These are phyloP conservation scores for Volucella bombylans DNA, from an alignment of 2,888 invertebrate genomes.

Conservation along the genomic window DNA sequence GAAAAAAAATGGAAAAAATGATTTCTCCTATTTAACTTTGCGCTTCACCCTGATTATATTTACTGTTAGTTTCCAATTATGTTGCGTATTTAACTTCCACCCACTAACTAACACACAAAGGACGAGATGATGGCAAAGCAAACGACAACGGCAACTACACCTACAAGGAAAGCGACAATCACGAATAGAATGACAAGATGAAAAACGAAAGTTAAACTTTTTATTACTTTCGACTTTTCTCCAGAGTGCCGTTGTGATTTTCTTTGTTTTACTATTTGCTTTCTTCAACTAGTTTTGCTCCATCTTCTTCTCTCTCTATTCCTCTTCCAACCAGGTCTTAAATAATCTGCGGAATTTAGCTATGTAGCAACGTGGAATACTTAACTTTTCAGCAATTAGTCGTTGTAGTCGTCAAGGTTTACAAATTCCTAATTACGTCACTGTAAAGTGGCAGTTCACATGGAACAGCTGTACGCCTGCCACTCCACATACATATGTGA, in stretches of 20 bases:
- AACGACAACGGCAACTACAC: too few relatives aligned
- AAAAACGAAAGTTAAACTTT: constrained; percentile 23
- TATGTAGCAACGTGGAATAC: constrained; percentile 29
- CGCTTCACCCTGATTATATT: constrained; percentile 49
- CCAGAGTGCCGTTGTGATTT: constrained; percentile 7
- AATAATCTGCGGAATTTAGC: constrained; percentile 25
- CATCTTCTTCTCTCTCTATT: background rate
- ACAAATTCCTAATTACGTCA: constrained; percentile 38
- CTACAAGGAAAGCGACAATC: too few relatives aligned
- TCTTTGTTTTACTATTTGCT: constrained; percentile 18
- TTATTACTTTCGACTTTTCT: constrained; percentile 7
- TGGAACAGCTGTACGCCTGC: background rate
- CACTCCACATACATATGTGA: background rate
- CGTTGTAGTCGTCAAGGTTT: constrained; percentile 37
- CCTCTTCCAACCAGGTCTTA: background rate
- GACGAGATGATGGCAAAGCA: background rate
- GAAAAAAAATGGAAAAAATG: background rate
- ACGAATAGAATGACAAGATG: background rate
- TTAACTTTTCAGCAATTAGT: constrained; percentile 57
- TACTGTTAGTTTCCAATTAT: constrained; percentile 60
- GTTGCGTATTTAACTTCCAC: constrained; percentile 55
- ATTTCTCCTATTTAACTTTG: constrained; percentile 42
- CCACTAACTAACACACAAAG: constrained; percentile 27
- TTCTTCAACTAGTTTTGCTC: background rate
- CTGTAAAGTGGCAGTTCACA: constrained; percentile 20